phyloP scores from a whole-genome alignment of 2,113 vertebrate species.

The Felis catus region DNA sequence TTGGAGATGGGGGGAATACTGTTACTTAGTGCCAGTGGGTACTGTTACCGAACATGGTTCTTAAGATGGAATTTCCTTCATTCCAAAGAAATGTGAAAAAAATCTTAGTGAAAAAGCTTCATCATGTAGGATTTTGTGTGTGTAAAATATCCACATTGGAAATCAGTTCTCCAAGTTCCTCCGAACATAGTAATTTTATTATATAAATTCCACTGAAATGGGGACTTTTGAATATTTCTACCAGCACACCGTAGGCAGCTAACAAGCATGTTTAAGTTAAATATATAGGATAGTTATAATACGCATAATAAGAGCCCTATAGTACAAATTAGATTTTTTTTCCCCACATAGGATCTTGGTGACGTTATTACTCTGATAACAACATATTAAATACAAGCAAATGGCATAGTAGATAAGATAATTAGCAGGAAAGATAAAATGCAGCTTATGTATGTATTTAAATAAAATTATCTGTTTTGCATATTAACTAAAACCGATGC shows the following conservation, averaged over 20 bases:
- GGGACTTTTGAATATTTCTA: background rate
- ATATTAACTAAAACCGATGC: background rate
- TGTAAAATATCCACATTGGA: background rate
- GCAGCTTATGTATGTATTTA: background rate
- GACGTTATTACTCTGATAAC: background rate
- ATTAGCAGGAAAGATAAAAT: constrained; percentile 22
- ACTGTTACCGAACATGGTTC: background rate
- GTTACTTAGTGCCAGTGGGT: background rate
- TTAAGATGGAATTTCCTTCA: background rate
- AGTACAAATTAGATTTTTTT: constrained; percentile 13
- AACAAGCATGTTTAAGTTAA: background rate
- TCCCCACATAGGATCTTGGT: background rate
- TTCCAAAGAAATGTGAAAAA: constrained; percentile 45
- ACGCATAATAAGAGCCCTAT: background rate
- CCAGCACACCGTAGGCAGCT: background rate
- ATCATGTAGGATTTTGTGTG: background rate
- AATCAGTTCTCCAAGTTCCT: background rate
- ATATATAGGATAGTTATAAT: background rate
- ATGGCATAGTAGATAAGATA: background rate
- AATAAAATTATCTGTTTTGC: constrained; percentile 22
- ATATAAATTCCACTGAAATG: background rate
- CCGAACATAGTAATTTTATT: background rate
- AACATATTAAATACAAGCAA: constrained; percentile 20
- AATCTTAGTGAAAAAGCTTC: constrained; percentile 16
- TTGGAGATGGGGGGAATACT: background rate